These are phyloP conservation scores for Parambassis ranga DNA, from an alignment of 2,797 vertebrate species.

Conservation along the genomic window DNA sequence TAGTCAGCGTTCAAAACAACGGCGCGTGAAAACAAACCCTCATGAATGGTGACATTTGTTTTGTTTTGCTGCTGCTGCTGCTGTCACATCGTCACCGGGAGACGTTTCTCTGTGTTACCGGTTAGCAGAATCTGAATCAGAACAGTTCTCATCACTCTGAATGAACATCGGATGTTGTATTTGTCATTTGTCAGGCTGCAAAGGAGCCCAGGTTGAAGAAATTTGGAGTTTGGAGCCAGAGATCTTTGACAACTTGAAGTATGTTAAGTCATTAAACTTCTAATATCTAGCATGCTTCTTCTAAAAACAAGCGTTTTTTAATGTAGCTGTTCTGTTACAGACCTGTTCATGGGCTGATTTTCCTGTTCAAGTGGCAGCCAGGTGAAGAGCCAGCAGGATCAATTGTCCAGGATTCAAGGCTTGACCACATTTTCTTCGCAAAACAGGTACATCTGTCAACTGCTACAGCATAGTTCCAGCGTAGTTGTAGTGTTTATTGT, in stretches of 20 bases:
- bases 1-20: constrained; percentile 73
- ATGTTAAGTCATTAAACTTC: constrained; percentile 39
- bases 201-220: constrained; percentile 97
- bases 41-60: not conserved
- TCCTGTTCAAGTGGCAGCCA: constrained; percentile 99
- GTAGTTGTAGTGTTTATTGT: not conserved
- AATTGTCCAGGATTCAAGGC: constrained; percentile 95
- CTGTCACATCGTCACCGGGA: not conserved
- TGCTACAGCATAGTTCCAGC: not conserved
- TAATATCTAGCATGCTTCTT: not conserved
- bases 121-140: too few relatives aligned
- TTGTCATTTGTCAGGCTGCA: constrained; percentile 84
- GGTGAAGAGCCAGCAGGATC: constrained; percentile 97
- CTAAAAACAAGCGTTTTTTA: not conserved
- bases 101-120: not conserved
- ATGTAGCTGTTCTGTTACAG: constrained; percentile 73
- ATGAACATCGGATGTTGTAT: not conserved
- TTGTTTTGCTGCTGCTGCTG: not conserved
- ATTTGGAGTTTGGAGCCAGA: constrained; percentile 99
- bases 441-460: constrained; percentile 85
- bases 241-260: constrained; percentile 98
- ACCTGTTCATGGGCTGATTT: constrained; percentile 98
- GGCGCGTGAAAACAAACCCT: constrained; percentile 38
- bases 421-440: constrained; percentile 97
- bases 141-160: not conserved